A percentile compares a stretch with the other conserved stretches of the same genome.
Evolutionary conservation across 2,888 invertebrate species (phyloP).

Genomic region (Adelphocoris suturalis): DNA sequence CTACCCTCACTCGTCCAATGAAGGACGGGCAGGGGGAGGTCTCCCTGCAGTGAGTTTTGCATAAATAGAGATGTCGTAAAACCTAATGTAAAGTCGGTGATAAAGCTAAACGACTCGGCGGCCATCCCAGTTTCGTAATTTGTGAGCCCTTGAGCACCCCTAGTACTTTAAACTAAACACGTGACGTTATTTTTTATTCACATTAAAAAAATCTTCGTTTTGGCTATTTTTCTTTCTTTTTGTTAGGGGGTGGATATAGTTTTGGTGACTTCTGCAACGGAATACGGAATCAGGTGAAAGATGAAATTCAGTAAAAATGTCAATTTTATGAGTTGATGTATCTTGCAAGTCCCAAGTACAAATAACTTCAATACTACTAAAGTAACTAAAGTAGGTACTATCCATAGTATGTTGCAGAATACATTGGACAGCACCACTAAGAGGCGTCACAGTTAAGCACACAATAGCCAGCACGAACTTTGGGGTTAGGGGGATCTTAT

Average conservation of each 20-base stretch:
- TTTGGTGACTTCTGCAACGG: neutral
- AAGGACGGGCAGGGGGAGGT: neutral
- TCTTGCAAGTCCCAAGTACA: too few relatives aligned
- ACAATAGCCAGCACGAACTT: too few relatives aligned
- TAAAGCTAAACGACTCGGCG: slow-evolving; percentile 52
- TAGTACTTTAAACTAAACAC: slow-evolving; percentile 34
- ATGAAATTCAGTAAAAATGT: neutral
- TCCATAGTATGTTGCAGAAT: too few relatives aligned
- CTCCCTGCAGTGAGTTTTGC: slow-evolving; percentile 46
- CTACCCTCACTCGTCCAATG: slow-evolving; percentile 30
- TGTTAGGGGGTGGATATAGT: neutral
- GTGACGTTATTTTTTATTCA: slow-evolving; percentile 33
- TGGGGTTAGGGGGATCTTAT: too few relatives aligned
- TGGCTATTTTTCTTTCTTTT: neutral
- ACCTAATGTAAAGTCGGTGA: slow-evolving; percentile 54
- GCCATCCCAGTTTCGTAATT: slow-evolving; percentile 16
- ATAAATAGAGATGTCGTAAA: slow-evolving; percentile 52
- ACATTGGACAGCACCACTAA: too few relatives aligned
- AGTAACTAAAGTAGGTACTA: too few relatives aligned
- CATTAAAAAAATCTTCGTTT: slow-evolving; percentile 25
- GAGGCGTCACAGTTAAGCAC: too few relatives aligned
- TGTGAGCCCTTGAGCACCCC: slow-evolving; percentile 33
- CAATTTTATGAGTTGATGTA: neutral
- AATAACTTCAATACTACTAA: too few relatives aligned
- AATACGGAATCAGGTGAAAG: neutral